Evolutionary conservation across 2,113 vertebrate species (phyloP), one percentile per base, ranked within the genome.

Genomic region (Chascanopsetta lugubris): DNA sequence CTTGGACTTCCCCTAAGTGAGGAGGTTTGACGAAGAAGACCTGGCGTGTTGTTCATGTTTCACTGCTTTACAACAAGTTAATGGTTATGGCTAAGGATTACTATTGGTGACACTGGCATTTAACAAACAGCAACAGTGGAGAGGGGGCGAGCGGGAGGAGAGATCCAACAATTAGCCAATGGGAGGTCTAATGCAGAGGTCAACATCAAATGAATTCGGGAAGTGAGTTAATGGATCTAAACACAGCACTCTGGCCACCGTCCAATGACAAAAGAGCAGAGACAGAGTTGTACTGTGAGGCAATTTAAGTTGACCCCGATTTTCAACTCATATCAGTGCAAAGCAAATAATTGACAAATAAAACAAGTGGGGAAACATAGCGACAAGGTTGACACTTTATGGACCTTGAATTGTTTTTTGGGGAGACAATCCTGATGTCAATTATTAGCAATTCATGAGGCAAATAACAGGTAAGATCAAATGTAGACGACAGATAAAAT

Each of bases 171-270:
- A 61, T 56, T 45, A 30, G 9, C n/a, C 18, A 66, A 59, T 21
- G 1, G 2, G 40, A 48, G 18, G 20, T 12, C 20, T 9, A 53
- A 12, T 48, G 15, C 20, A 61, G 25, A 60, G 34, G 53, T 45
- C 29, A 57, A 47, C 54, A 55, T 50, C 24, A 36, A 20, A 11
- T 43, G 29, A 75, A 60, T 58, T 29, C 27, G 1, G 34, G 32
- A 15, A 47, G 21, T 5, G 25, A 55, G 26, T 71, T 58, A 61
- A 65, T 61, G 12, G 29, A 48, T 15, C 6, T 50, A 27, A 4
- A 51, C 6, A 40, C 3, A 53, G 11, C 12, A 24, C 43, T 46
- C 6, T 38, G 6, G 40, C 34, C 36, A 32, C 2, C 25, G 25
- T 63, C 55, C 38, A 53, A 62, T 48, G n/a, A n/a, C 3, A 0